Percentiles rank a stretch among this genome's conserved stretches.
Conservation (phyloP, 2,888 invertebrate species). For the Bimastos eiseni region DNA sequence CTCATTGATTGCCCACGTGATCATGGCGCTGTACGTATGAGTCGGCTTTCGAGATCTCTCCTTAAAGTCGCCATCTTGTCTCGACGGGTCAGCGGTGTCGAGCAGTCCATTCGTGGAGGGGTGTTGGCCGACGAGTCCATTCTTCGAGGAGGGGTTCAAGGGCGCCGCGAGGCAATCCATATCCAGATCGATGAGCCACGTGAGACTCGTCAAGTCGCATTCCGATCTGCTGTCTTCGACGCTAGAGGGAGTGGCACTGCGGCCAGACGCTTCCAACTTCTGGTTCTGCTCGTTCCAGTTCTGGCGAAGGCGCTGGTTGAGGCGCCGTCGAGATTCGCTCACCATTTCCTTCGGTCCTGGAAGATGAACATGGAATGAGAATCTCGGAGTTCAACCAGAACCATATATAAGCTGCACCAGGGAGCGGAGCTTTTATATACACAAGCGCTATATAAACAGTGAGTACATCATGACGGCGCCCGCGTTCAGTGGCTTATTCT, state of each 20-base stretch:
- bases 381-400: no score
- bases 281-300: constrained; percentile 5
- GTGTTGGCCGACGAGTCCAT: constrained; percentile 8
- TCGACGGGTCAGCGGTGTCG: background rate
- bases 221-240: background rate
- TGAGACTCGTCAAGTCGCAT: constrained; percentile 29
- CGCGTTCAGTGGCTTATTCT: background rate
- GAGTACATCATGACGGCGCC: background rate
- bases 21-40: constrained; percentile 33
- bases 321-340: background rate
- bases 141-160: background rate
- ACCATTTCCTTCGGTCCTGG: background rate
- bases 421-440: background rate
- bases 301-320: background rate
- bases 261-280: background rate
- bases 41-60: constrained; percentile 7
- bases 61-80: constrained; percentile 7
- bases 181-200: constrained; percentile 34
- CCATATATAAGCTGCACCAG: background rate
- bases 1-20: constrained; percentile 34
- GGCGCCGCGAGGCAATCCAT: constrained; percentile 4
- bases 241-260: background rate
- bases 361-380: background rate
- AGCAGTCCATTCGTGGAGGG: background rate
- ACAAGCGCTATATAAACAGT: background rate